Percentiles rank a stretch among this genome's conserved stretches.
phyloP scores from a whole-genome alignment of 2,888 invertebrate genomes.

The Alloplasta piceator region DNA sequence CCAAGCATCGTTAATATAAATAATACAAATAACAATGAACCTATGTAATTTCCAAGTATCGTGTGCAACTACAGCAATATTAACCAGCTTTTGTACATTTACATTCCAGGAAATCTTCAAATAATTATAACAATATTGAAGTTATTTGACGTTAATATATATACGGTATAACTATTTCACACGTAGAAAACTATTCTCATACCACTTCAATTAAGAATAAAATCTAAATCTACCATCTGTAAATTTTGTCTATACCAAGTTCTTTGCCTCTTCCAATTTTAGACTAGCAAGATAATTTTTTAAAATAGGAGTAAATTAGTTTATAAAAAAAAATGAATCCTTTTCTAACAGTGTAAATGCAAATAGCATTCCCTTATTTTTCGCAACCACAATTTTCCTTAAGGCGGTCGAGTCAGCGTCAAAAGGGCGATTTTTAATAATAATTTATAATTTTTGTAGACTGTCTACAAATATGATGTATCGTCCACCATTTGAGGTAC shows the following conservation, averaged over 20 bases:
- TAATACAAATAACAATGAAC: slow-evolving; percentile 94
- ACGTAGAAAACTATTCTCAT: not conserved
- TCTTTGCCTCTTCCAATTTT: slow-evolving; percentile 9
- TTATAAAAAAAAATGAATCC: no score
- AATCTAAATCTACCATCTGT: not conserved
- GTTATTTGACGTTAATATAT: slow-evolving; percentile 81
- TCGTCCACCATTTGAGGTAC: no score
- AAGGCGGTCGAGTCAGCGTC: no score
- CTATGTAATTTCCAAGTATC: slow-evolving; percentile 94
- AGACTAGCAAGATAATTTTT: slow-evolving; percentile 1
- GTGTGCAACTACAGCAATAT: slow-evolving; percentile 92
- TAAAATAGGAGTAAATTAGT: not conserved
- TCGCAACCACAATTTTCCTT: no score
- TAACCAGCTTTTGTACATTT: slow-evolving; percentile 93
- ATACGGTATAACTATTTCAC: not conserved
- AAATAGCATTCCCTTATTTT: no score
- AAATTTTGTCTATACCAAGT: not conserved
- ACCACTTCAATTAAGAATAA: not conserved
- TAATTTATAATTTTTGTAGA: no score
- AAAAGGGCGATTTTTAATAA: no score
- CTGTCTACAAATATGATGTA: no score
- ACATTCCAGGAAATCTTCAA: slow-evolving; percentile 95
- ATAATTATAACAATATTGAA: slow-evolving; percentile 84
- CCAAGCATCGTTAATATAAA: slow-evolving; percentile 93
- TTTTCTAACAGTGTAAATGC: no score